These are phyloP conservation scores for Campaea margaritaria DNA, from an alignment of 2,888 invertebrate genomes.

Conservation along the genomic window DNA sequence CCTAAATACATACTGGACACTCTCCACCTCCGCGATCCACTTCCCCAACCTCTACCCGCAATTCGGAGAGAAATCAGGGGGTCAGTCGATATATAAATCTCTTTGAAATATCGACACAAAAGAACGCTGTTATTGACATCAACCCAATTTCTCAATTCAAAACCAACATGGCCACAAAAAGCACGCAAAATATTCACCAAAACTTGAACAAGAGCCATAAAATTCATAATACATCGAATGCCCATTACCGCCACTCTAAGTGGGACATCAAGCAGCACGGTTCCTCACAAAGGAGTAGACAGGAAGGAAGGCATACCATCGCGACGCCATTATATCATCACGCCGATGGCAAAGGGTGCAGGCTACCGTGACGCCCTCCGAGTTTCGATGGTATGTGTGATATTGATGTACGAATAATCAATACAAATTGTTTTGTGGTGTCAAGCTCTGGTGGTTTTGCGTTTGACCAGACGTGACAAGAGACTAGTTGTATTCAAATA, in stretches of 20 bases:
- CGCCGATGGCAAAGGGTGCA: slow-evolving; percentile 41
- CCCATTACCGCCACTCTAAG: slow-evolving; percentile 48
- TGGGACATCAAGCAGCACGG: slow-evolving; percentile 40
- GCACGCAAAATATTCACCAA: not conserved
- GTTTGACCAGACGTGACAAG: slow-evolving; percentile 1
- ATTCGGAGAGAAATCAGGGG: no score
- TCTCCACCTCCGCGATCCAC: no score
- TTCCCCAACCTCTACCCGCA: no score
- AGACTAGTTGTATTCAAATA: not conserved
- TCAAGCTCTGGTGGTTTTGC: slow-evolving; percentile 4
- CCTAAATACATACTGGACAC: no score
- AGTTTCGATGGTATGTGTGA: slow-evolving; percentile 14
- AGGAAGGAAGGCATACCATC: slow-evolving; percentile 72
- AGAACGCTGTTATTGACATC: no score
- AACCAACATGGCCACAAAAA: not conserved
- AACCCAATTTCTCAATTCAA: no score
- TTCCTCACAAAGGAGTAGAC: slow-evolving; percentile 51
- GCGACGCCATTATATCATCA: slow-evolving; percentile 69
- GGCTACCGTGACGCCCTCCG: slow-evolving; percentile 58
- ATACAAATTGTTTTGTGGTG: slow-evolving; percentile 5
- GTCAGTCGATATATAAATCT: no score
- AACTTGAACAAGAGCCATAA: slow-evolving; percentile 29
- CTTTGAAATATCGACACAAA: no score
- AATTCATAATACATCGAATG: slow-evolving; percentile 39
- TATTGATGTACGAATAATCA: slow-evolving; percentile 22